Percentiles rank a stretch among this genome's conserved stretches.
These are phyloP conservation scores for Cheirogaleus medius DNA, from an alignment of 2,113 vertebrate species.

Conservation along the genomic window DNA sequence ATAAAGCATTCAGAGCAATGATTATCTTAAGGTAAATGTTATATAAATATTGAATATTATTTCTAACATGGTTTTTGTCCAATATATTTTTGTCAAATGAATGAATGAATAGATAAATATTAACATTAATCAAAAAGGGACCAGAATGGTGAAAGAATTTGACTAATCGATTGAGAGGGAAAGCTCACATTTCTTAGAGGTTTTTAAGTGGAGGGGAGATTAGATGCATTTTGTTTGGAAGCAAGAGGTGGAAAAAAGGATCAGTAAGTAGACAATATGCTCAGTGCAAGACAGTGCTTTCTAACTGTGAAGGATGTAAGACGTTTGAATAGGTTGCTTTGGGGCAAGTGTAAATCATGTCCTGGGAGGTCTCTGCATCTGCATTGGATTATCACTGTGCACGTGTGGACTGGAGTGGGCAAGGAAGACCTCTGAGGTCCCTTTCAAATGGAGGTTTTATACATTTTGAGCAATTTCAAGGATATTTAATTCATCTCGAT, in stretches of 20 bases:
- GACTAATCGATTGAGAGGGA: not conserved
- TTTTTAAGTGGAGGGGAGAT: not conserved
- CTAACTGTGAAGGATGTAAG: too few relatives aligned
- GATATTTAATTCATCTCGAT: not conserved
- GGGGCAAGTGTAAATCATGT: fast-evolving
- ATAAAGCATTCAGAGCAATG: not conserved
- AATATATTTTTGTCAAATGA: not conserved
- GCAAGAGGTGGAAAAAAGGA: fast-evolving
- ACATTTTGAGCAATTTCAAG: not conserved
- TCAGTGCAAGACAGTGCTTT: not conserved
- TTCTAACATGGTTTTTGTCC: not conserved
- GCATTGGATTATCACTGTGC: too few relatives aligned
- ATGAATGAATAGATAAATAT: not conserved
- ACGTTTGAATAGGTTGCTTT: too few relatives aligned
- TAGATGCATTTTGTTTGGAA: not conserved
- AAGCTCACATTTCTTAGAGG: not conserved
- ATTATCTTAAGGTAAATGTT: not conserved
- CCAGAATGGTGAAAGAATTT: not conserved
- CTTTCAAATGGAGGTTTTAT: not conserved
- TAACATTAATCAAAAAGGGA: not conserved
- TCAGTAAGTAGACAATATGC: not conserved
- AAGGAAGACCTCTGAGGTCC: not conserved
- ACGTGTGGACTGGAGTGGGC: fast-evolving
- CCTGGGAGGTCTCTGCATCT: not conserved
- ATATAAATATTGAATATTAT: not conserved